Conservation (phyloP, 2,888 invertebrate genomes). For the Rhimphoctona megacephalus region DNA sequence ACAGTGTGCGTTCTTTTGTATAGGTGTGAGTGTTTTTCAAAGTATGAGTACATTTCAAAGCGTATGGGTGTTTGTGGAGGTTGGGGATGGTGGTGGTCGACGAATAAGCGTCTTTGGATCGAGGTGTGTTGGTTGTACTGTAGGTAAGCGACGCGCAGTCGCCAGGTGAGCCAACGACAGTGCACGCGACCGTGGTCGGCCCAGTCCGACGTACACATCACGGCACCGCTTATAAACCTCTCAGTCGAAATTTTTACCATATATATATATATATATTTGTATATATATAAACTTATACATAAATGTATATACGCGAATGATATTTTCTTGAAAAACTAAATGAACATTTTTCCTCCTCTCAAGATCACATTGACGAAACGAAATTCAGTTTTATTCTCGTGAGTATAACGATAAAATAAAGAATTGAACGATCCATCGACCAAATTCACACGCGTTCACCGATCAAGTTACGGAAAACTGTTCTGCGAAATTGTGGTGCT, state of each 20-base stretch:
- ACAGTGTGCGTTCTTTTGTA: not conserved
- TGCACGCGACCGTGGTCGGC: constrained; percentile 73
- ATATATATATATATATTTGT: constrained; percentile 1
- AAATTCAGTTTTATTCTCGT: not conserved
- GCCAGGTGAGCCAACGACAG: constrained; percentile 83
- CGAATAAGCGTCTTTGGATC: constrained; percentile 54
- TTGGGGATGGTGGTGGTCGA: constrained; percentile 39
- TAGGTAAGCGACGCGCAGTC: constrained; percentile 79
- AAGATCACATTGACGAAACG: not conserved
- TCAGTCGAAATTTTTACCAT: constrained; percentile 48
- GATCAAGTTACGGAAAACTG: not conserved
- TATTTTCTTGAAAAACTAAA: not conserved
- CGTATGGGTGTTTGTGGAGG: not conserved
- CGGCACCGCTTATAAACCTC: constrained; percentile 65
- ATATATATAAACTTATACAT: not conserved
- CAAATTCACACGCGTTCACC: not conserved
- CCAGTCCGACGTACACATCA: constrained; percentile 73
- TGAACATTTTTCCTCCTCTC: not conserved
- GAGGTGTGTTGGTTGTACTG: constrained; percentile 57
- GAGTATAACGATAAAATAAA: not conserved
- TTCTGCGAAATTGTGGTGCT: not conserved
- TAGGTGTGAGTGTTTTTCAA: not conserved
- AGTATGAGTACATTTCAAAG: not conserved
- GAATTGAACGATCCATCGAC: not conserved
- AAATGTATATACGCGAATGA: not conserved